Percentiles rank a stretch among this genome's conserved stretches.
Evolutionary conservation across 2,113 vertebrate genomes (phyloP).

Genomic region (Silurus meridionalis): DNA sequence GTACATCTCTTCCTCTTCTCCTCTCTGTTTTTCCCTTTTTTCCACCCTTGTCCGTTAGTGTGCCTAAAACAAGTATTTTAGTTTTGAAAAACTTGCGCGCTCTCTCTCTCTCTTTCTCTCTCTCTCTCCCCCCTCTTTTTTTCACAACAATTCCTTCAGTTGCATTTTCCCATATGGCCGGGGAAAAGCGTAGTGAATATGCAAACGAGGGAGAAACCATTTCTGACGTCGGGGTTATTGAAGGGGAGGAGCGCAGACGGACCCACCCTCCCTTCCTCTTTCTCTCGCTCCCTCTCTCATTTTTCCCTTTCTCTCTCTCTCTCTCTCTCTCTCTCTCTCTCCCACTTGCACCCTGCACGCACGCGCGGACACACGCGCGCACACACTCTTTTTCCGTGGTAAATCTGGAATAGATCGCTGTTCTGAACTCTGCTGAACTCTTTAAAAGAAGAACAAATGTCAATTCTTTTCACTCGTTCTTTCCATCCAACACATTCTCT

Average conservation of each 20-base stretch:
- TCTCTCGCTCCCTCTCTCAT: constrained; percentile 38
- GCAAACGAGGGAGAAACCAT: constrained; percentile 89
- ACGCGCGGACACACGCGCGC: constrained; percentile 45
- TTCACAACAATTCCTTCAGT: constrained; percentile 95
- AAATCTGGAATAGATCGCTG: constrained; percentile 80
- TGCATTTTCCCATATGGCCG: constrained; percentile 96
- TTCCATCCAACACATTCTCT: constrained; percentile 59
- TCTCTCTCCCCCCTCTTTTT: constrained; percentile 60
- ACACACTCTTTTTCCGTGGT: constrained; percentile 73
- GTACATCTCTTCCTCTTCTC: constrained; percentile 82
- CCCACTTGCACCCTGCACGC: background rate
- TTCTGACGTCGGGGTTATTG: constrained; percentile 75
- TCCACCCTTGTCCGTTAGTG: constrained; percentile 67
- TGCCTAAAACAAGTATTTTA: constrained; percentile 80
- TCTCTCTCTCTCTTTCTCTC: background rate
- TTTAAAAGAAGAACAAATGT: constrained; percentile 69
- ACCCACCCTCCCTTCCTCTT: constrained; percentile 41
- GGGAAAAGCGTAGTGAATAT: constrained; percentile 89
- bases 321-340: constrained; percentile 23
- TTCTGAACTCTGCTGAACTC: constrained; percentile 68
- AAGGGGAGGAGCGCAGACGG: constrained; percentile 66
- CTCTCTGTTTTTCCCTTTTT: constrained; percentile 54
- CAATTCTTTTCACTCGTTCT: constrained; percentile 63
- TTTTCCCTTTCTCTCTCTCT: constrained; percentile 24
- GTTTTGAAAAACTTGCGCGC: constrained; percentile 68